A percentile compares a stretch with the other conserved stretches of the same genome.
Evolutionary conservation across 2,113 vertebrate species (phyloP).

Genomic region (Pterocles burchelli): DNA sequence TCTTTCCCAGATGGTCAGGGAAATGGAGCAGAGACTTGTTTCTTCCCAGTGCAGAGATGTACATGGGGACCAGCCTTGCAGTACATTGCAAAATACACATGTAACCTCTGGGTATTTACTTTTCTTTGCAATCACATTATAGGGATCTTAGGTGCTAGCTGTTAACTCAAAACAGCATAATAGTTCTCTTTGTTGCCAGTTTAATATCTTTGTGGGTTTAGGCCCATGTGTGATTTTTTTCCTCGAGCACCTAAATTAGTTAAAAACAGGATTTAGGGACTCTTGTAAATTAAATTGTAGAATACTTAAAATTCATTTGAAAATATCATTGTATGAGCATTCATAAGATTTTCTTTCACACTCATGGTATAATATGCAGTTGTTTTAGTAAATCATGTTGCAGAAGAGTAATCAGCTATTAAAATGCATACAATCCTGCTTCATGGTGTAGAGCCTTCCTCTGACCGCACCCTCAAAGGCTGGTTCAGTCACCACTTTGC

Average conservation of each 20-base stretch:
- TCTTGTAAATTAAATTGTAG: neutral
- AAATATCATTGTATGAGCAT: neutral
- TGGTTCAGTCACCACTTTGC: neutral
- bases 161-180: neutral
- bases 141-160: neutral
- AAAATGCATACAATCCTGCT: neutral
- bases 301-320: neutral
- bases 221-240: neutral
- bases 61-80: no score
- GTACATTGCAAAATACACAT: neutral
- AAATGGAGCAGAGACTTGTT: neutral
- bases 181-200: neutral
- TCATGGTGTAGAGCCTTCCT: neutral
- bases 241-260: neutral
- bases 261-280: neutral
- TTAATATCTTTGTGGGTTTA: neutral
- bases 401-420: neutral
- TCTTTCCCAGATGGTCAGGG: neutral
- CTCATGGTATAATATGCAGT: neutral
- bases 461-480: neutral
- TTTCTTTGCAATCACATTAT: accelerated
- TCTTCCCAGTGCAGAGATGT: neutral
- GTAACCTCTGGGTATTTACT: neutral
- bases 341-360: neutral
- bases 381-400: neutral